These are phyloP conservation scores for Mesoclemmys tuberculata DNA, from an alignment of 2,113 vertebrate species.

Conservation along the genomic window DNA sequence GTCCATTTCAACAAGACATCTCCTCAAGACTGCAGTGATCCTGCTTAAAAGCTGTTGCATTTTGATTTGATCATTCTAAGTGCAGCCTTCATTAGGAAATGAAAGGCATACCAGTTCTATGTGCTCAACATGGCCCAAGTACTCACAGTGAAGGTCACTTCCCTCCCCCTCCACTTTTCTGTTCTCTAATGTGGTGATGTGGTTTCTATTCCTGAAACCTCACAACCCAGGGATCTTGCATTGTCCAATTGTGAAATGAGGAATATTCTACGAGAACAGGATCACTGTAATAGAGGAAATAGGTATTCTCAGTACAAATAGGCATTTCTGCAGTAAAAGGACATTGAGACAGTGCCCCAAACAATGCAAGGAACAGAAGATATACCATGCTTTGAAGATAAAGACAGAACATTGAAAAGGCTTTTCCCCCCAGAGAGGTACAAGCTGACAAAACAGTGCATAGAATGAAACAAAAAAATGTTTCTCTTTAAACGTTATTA, in stretches of 20 bases:
- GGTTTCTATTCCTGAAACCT: background rate
- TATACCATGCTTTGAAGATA: constrained; percentile 83
- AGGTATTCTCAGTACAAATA: constrained; percentile 72
- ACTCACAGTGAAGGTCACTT: background rate
- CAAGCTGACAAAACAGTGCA: constrained; percentile 86
- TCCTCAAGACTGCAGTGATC: constrained; percentile 73
- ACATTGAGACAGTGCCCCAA: constrained; percentile 76
- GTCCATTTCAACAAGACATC: constrained; percentile 69
- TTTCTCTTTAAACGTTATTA: constrained; percentile 68
- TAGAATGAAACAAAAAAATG: constrained; percentile 79
- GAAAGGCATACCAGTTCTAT: background rate
- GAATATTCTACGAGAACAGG: constrained; percentile 62
- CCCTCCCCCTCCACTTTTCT: background rate
- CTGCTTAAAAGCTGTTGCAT: constrained; percentile 22
- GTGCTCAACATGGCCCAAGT: background rate
- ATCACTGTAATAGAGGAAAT: constrained; percentile 79
- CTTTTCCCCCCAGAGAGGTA: constrained; percentile 75
- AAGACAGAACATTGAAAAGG: constrained; percentile 75
- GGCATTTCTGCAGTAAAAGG: constrained; percentile 75
- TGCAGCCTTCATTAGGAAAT: constrained; percentile 35
- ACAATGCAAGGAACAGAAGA: constrained; percentile 80
- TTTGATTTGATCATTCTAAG: accelerated
- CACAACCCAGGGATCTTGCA: background rate
- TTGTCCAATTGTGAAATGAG: background rate
- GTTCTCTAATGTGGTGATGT: background rate